A percentile compares a stretch with the other conserved stretches of the same genome.
Evolutionary conservation across 2,113 vertebrate species (phyloP).

Genomic region (Hymenochirus boettgeri): DNA sequence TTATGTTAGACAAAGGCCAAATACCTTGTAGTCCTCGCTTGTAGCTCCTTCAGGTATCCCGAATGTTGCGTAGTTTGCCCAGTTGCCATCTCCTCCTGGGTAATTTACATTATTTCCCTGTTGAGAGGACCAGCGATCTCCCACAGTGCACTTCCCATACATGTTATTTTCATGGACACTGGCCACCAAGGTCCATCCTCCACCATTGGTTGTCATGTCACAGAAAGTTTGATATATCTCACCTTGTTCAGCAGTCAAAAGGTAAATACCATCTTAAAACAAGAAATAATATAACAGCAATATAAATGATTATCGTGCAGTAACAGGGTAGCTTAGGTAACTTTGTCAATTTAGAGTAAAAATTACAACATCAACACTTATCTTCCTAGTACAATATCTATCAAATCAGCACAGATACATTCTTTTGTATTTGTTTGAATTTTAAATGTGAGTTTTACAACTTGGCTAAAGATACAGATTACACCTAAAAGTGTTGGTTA

Average conservation of each 20-base stretch:
- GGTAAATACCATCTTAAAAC: slow-evolving; percentile 48
- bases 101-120: slow-evolving; percentile 42
- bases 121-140: slow-evolving; percentile 57
- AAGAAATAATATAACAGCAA: not conserved
- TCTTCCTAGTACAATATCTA: too few relatives aligned
- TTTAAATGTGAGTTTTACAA: too few relatives aligned
- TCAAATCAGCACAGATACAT: too few relatives aligned
- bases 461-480: too few relatives aligned
- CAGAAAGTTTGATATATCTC: slow-evolving; percentile 58
- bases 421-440: too few relatives aligned
- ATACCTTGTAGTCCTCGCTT: slow-evolving; percentile 59
- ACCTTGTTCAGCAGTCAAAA: slow-evolving; percentile 16
- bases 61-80: slow-evolving; percentile 55
- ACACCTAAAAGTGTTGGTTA: too few relatives aligned
- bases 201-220: slow-evolving; percentile 56
- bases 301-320: too few relatives aligned
- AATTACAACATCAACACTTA: too few relatives aligned
- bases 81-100: slow-evolving; percentile 51
- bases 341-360: too few relatives aligned
- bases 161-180: slow-evolving; percentile 59
- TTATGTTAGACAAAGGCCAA: not conserved
- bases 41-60: slow-evolving; percentile 52
- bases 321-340: too few relatives aligned
- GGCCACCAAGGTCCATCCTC: slow-evolving; percentile 60
- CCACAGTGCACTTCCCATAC: slow-evolving; percentile 51